Evolutionary conservation across 2,797 vertebrate species (phyloP).

Genomic region (Sebastolobus altivelis): DNA sequence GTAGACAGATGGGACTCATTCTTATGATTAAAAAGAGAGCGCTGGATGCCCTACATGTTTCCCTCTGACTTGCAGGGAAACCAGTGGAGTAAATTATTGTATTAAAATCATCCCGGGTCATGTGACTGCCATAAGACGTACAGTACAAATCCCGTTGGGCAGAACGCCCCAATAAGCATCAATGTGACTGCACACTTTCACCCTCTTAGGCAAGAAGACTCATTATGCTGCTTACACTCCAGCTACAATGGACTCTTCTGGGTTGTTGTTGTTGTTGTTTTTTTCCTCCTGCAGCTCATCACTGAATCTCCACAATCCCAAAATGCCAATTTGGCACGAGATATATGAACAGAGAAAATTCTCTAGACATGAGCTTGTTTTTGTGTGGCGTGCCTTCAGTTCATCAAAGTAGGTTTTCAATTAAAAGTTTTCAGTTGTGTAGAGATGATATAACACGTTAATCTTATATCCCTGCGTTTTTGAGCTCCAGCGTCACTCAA

Average conservation of each 20-base stretch:
- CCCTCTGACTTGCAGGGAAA: constrained; percentile 42
- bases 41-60: constrained; percentile 33
- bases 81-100: constrained; percentile 56
- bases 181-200: constrained; percentile 59
- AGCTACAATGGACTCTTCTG: constrained; percentile 36
- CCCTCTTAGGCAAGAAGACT: constrained; percentile 69
- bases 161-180: constrained; percentile 76
- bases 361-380: constrained; percentile 10
- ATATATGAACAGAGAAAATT: constrained; percentile 8
- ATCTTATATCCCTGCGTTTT: background rate
- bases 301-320: constrained; percentile 21
- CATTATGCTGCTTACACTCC: constrained; percentile 62
- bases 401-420: constrained; percentile 18
- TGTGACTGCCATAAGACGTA: constrained; percentile 49
- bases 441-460: background rate
- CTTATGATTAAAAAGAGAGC: constrained; percentile 60
- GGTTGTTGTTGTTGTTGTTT: constrained; percentile 1
- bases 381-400: background rate
- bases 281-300: constrained; percentile 33
- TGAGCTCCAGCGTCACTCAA: constrained; percentile 4
- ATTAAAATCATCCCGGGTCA: constrained; percentile 58
- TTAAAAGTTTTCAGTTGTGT: constrained; percentile 28
- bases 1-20: constrained; percentile 67
- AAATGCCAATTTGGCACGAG: constrained; percentile 34
- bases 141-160: constrained; percentile 48